These are phyloP conservation scores for Lycodopsis pacificus DNA, from an alignment of 2,797 vertebrate species.

Conservation along the genomic window DNA sequence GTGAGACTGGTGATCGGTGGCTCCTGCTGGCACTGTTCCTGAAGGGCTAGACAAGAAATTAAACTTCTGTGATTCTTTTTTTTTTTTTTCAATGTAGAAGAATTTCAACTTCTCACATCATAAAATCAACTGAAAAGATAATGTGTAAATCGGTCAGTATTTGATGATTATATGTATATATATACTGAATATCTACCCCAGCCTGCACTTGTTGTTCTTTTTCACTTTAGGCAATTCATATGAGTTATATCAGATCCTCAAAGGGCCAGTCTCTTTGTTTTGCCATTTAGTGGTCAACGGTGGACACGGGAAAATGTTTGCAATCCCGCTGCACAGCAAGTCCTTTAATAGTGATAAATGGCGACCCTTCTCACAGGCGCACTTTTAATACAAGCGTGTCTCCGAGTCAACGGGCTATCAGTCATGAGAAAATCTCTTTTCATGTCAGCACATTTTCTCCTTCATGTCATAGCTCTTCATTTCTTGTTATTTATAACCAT, in stretches of 20 bases:
- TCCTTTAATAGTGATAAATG: slow-evolving; percentile 91
- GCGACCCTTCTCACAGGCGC: slow-evolving; percentile 86
- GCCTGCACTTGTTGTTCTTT: background rate
- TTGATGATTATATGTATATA: background rate
- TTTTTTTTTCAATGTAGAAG: background rate
- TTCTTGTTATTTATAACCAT: slow-evolving; percentile 55
- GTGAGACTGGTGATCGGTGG: slow-evolving; percentile 59
- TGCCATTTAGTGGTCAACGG: slow-evolving; percentile 25
- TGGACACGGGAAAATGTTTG: slow-evolving; percentile 86
- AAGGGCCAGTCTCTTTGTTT: slow-evolving; percentile 38
- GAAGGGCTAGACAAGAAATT: slow-evolving; percentile 46
- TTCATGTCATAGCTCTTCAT: slow-evolving; percentile 51
- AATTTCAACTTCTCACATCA: background rate
- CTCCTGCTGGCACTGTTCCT: slow-evolving; percentile 52
- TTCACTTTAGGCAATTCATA: slow-evolving; percentile 11
- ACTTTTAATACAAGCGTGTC: slow-evolving; percentile 85
- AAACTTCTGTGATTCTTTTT: slow-evolving; percentile 50
- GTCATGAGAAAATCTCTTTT: slow-evolving; percentile 84
- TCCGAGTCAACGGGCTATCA: slow-evolving; percentile 82
- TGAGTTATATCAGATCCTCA: slow-evolving; percentile 27
- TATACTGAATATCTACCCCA: background rate
- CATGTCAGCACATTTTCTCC: slow-evolving; percentile 70
- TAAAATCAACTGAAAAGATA: background rate
- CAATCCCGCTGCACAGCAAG: slow-evolving; percentile 85
- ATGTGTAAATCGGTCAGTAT: background rate